Evolutionary conservation across 2,113 vertebrate genomes (phyloP), one percentile per base, ranked within the genome.

Genomic region (Turdus rufiventris): DNA sequence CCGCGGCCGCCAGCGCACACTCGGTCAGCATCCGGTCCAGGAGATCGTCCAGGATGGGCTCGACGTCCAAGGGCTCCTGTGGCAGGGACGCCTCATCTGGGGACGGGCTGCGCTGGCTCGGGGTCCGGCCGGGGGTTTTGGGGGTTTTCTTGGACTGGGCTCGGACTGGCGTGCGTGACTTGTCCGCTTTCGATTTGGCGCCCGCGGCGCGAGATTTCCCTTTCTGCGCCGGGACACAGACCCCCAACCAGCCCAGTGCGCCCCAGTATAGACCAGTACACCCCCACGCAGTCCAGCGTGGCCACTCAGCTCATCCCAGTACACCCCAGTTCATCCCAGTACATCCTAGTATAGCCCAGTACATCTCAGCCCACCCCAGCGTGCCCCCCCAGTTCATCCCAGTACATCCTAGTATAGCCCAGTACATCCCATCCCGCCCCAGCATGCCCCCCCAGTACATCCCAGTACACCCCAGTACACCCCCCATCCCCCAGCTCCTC

Each of bases 41-140:
- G 25, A 99, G 82, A 10, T 98, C 97, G 0, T 97, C 97, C 83
- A 99, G 45, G 42, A 98, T 76, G 38, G 98, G 98, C 17, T 76
- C 97, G 2, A 97, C 95, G 3, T 83, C 81, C 85, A 62, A 1
- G 10, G 56, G 20, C 3, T 50, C 57, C 12, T 4, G 9, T 4
- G 11, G 15, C 21, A 5, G 6, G 5, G 20, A 3, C 5, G 3
- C 23, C 33, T 7, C 43, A 1, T 18, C 51, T 14, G 45, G 18
- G 45, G 43, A 0, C 18, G 12, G 8, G 5, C 2, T 2, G 33
- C 1, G 5, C 8, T 5, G 17, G 8, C 3, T 0, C 1, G n/a
- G 12, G n/a, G 5, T 2, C 3, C 14, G 48, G 1, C 33, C 8
- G 8, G 11, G 9, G 18, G 9, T 25, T 25, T 10, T 18, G 38